Evolutionary conservation across 2,888 invertebrate species (phyloP), one percentile per base, ranked within the genome.

Genomic region (Himalopsyche tibetana): DNA sequence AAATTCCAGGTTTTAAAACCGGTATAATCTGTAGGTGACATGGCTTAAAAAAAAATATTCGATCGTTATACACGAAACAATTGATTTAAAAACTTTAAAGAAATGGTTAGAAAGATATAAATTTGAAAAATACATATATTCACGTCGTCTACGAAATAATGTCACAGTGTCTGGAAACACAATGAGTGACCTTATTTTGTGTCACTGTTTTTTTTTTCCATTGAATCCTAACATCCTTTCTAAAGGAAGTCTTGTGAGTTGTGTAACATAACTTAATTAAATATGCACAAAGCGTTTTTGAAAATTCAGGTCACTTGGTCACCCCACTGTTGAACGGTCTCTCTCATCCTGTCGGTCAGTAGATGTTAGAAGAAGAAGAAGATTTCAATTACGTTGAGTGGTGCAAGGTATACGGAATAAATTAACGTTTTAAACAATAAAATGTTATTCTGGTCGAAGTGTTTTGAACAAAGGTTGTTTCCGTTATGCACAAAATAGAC

Each of bases 361-460:
- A 5, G 19, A 19, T 15, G 15, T 4, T 4, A n/a, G 5, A 56
- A 5, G 28, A 63, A 8, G 63, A 28, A 63, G 63, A 63, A 63
- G 63, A 63, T 63, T 63, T 63, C 63, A 63, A 63, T 63, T 63
- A 19, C 63, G 9, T 63, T 19, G 63, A 63, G 63, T 63, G 63
- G 19, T 63, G 63, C 63, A 28, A 63, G 63, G 19, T 56, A 63
- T 28, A 19, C 63, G 63, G 63, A 63, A 63, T 63, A 63, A 11
- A n/a, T 63, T 51, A 51, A 12, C 12, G 4, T 19, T 63, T 63
- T 63, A 9, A 63, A 63, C 63, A 63, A 63, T 63, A 63, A 63
- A 63, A 63, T 28, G 63, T 28, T 63, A 63, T 63, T 63, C 63
- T 63, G 63, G 63, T 63, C 63, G 19, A 63, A 19, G 19, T 63